Conservation (phyloP, 2,888 invertebrate genomes). For the Linnaemya vulpina region DNA sequence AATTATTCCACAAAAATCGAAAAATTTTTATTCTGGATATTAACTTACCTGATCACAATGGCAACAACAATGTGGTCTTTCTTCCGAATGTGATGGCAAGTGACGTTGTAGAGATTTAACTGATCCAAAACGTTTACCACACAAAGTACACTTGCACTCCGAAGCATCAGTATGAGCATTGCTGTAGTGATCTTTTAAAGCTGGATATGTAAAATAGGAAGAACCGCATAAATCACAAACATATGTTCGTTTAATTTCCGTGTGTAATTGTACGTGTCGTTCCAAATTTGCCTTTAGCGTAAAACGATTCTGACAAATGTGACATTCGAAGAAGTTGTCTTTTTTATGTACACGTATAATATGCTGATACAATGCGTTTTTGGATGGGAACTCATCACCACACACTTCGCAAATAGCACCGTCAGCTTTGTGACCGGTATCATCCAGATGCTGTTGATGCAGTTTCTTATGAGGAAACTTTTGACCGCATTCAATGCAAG, state of each 20-base stretch:
- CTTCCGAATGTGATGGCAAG: conserved; percentile 83
- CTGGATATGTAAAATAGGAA: conserved; percentile 83
- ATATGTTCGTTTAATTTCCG: conserved; percentile 82
- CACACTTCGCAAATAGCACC: conserved; percentile 83
- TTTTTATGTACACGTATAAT: conserved; percentile 82
- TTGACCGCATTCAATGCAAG: conserved; percentile 81
- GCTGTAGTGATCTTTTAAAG: conserved; percentile 82
- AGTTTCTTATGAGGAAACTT: conserved; percentile 82
- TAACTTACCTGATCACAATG: conserved; percentile 81
- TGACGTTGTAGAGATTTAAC: conserved; percentile 82
- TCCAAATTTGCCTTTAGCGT: conserved; percentile 82
- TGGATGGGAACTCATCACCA: conserved; percentile 81
- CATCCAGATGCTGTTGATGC: conserved; percentile 82
- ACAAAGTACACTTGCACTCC: conserved; percentile 82
- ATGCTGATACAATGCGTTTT: conserved; percentile 82
- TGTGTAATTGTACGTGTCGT: conserved; percentile 82
- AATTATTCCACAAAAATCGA: no score
- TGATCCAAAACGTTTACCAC: conserved; percentile 82
- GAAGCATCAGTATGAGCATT: conserved; percentile 82
- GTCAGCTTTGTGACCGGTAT: conserved; percentile 82
- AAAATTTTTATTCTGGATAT: neutral
- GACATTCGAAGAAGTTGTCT: conserved; percentile 83
- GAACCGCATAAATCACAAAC: conserved; percentile 83
- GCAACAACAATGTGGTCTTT: conserved; percentile 82
- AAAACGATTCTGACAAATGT: conserved; percentile 83